phyloP scores from a whole-genome alignment of 2,888 invertebrate species.

The Drosophila subsilvestris region DNA sequence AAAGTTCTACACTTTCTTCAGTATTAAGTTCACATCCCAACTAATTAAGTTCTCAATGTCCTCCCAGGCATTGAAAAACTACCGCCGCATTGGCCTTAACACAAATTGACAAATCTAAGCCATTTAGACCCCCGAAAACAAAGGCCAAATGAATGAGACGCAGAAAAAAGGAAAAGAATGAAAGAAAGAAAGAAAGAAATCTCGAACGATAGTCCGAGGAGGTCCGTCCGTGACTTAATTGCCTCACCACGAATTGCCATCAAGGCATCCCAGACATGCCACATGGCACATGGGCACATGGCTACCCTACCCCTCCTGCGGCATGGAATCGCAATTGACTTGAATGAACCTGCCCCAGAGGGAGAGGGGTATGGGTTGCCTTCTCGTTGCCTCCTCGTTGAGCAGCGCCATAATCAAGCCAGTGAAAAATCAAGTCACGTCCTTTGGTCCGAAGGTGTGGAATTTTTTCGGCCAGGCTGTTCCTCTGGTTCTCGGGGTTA shows the following conservation, averaged over 20 bases:
- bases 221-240: slow-evolving; percentile 64
- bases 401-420: slow-evolving; percentile 64
- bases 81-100: slow-evolving; percentile 72
- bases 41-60: slow-evolving; percentile 64
- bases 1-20: slow-evolving; percentile 6
- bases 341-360: slow-evolving; percentile 25
- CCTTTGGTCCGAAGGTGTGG: slow-evolving; percentile 61
- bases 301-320: slow-evolving; percentile 3
- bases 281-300: slow-evolving; percentile 7
- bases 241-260: slow-evolving; percentile 41
- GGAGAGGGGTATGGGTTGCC: slow-evolving; percentile 16
- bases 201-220: slow-evolving; percentile 40
- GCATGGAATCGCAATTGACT: slow-evolving; percentile 15
- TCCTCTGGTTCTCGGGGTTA: slow-evolving; percentile 24
- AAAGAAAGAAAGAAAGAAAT: slow-evolving; percentile 50
- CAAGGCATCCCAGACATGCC: not conserved
- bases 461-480: slow-evolving; percentile 50
- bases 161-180: slow-evolving; percentile 15
- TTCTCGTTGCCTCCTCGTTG: slow-evolving; percentile 25
- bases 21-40: slow-evolving; percentile 26
- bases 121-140: slow-evolving; percentile 61
- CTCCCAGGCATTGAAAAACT: slow-evolving; percentile 51
- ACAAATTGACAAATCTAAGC: slow-evolving; percentile 73
- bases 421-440: slow-evolving; percentile 73
- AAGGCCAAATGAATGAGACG: slow-evolving; percentile 39